Evolutionary conservation across 1,140 invertebrate genomes (phyloP).

Genomic region (Ostrea denselamellosa): DNA sequence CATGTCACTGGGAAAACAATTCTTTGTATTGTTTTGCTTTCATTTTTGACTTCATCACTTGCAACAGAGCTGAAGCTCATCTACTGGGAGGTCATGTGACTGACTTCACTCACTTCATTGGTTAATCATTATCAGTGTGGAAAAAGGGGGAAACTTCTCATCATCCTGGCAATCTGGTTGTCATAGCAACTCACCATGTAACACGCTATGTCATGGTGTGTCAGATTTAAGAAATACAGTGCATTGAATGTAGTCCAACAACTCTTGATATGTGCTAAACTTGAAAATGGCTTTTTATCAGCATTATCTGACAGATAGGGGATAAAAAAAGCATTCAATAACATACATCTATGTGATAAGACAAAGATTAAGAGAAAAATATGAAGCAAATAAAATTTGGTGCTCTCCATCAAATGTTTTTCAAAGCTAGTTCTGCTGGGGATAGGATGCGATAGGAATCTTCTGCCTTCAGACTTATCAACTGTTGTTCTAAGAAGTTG

Average conservation of each 20-base stretch:
- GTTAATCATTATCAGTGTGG: slow-evolving; percentile 23
- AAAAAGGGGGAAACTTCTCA: slow-evolving; percentile 41
- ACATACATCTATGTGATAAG: slow-evolving; percentile 42
- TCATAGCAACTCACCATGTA: slow-evolving; percentile 54
- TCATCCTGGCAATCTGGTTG: slow-evolving; percentile 53
- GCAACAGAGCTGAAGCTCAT: slow-evolving; percentile 17
- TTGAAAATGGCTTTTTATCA: slow-evolving; percentile 41
- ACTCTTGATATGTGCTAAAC: slow-evolving; percentile 37
- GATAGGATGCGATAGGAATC: not conserved
- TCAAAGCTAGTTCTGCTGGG: slow-evolving; percentile 23
- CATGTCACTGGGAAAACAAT: slow-evolving; percentile 32
- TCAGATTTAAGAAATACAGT: slow-evolving; percentile 34
- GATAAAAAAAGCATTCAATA: slow-evolving; percentile 40
- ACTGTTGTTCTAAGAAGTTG: slow-evolving; percentile 9
- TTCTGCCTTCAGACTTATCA: slow-evolving; percentile 27
- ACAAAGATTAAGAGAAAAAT: slow-evolving; percentile 25
- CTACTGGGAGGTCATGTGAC: slow-evolving; percentile 23
- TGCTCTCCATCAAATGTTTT: slow-evolving; percentile 44
- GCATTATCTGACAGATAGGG: slow-evolving; percentile 33
- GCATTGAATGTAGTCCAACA: slow-evolving; percentile 26
- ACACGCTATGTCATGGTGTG: slow-evolving; percentile 43
- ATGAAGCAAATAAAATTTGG: slow-evolving; percentile 41
- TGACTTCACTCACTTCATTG: not conserved
- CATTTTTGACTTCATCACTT: slow-evolving; percentile 37
- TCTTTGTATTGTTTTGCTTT: slow-evolving; percentile 38